Conservation (phyloP, 2,113 vertebrate genomes). For the Hippocampus abdominalis region DNA sequence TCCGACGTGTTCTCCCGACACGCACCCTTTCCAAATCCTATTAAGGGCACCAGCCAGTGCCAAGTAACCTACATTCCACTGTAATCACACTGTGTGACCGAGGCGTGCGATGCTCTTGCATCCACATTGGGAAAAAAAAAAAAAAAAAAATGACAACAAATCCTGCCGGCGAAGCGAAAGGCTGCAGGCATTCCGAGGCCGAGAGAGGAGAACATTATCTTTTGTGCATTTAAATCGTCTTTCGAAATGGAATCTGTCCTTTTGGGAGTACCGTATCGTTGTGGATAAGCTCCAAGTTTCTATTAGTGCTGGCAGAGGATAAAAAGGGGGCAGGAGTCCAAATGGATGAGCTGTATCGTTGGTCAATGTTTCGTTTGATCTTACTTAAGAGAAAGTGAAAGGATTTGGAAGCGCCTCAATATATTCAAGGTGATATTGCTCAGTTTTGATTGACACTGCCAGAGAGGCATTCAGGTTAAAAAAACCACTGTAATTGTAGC, state of each 20-base stretch:
- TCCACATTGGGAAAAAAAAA: not conserved
- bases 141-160: conserved; percentile 5
- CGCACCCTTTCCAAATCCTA: conserved; percentile 53
- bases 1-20: conserved; percentile 32
- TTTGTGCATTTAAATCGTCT: conserved; percentile 45
- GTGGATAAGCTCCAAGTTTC: conserved; percentile 49
- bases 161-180: conserved; percentile 28
- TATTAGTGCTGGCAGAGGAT: not conserved
- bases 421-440: too few species aligned
- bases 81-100: conserved; percentile 43
- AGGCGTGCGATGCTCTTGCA: conserved; percentile 20
- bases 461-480: too few species aligned
- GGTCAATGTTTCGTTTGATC: not conserved
- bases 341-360: not conserved
- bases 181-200: conserved; percentile 23
- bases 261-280: conserved; percentile 42
- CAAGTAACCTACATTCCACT: conserved; percentile 62
- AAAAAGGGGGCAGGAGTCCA: conserved; percentile 15
- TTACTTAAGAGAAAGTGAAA: not conserved
- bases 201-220: conserved; percentile 9
- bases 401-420: too few species aligned
- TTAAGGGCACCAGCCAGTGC: conserved; percentile 40
- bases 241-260: conserved; percentile 45
- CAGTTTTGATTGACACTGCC: too few species aligned
- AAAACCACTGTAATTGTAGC: too few species aligned